Base-by-base conservation (phyloP, 2,113 vertebrate species). In the Anguilla rostrata region DNA sequence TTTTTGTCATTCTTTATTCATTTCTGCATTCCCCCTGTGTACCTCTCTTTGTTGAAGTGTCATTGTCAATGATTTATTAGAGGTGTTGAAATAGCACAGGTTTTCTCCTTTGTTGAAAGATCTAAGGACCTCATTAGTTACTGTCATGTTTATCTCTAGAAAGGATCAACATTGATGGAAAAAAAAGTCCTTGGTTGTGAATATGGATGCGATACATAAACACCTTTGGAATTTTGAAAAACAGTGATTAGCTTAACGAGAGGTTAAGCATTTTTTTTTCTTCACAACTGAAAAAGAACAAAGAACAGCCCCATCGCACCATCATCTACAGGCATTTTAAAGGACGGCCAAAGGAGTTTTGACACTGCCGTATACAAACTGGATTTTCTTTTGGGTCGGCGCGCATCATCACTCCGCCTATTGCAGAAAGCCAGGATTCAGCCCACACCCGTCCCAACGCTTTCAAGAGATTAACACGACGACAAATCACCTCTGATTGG, bases 211-310 rank as follows among this genome's bases (percentile, higher is more conserved):
- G 39, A 41, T 29, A 6, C 40, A 34, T 80, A 57, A 46, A 84
- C 16, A 39, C 49, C 40, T 78, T 46, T 63, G 29, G 43, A 81
- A 78, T 20, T 41, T 41, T 79, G 84, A 81, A 40, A 83, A 78
- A 71, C 53, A 12, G 39, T 60, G 46, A 79, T 87, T 87, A 84
- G 34, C 81, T 49, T 16, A 56, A n/a, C 49, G 39, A 66, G 81
- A 57, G 53, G 53, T 83, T 60, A 14, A 53, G 43, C 57, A n/a
- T 82, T 60, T 82, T 81, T 80, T 60, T 86, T 60, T 82, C 60
- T 63, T 26, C 29, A 46, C 6, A 60, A 41, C 8, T 6, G 40
- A 49, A 26, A 34, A 12, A 15, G 63, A 66, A 40, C 85, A 71
- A 26, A 46, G 57, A 63, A 86, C 78, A 41, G 56, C 39, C 57